These are phyloP conservation scores for Encarsia formosa DNA, from an alignment of 2,888 invertebrate species.

Conservation along the genomic window DNA sequence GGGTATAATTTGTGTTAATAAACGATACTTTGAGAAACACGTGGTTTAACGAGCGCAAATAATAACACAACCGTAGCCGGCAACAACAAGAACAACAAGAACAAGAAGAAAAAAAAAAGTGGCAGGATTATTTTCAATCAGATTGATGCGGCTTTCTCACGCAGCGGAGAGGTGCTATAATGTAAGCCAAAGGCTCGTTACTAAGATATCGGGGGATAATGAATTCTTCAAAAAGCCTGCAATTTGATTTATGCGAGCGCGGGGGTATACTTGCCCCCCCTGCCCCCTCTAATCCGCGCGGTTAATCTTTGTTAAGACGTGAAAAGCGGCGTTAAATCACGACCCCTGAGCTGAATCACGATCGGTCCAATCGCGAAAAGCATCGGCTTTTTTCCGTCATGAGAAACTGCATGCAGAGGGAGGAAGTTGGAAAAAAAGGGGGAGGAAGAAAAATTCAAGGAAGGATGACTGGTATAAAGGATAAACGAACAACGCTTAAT, in stretches of 20 bases:
- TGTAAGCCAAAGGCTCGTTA: neutral
- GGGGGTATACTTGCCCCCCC: too few relatives aligned
- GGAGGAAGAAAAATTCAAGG: too few relatives aligned
- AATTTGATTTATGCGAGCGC: conserved; percentile 18
- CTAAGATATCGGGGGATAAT: conserved; percentile 4
- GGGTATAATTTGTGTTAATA: too few relatives aligned
- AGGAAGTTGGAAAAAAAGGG: too few relatives aligned
- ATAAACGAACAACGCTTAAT: conserved; percentile 15
- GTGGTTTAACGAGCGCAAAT: too few relatives aligned
- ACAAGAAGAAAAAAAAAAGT: neutral
- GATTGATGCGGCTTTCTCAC: conserved; percentile 12
- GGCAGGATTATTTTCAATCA: conserved; percentile 3
- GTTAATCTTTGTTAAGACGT: conserved; percentile 23
- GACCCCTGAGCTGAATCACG: conserved; percentile 18
- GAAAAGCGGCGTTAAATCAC: conserved; percentile 15
- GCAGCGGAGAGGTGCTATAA: neutral
- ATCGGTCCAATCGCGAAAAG: conserved; percentile 7
- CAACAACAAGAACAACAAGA: too few relatives aligned
- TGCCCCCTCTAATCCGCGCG: conserved; percentile 12
- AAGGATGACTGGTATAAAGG: neutral
- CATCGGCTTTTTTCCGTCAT: too few relatives aligned
- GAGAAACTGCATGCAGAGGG: too few relatives aligned
- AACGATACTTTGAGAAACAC: too few relatives aligned
- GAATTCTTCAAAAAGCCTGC: conserved; percentile 16
- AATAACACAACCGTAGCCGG: too few relatives aligned